Evolutionary conservation across 2,113 vertebrate species (phyloP), one percentile per base, ranked within the genome.

Genomic region (Phyllopteryx taeniolatus): DNA sequence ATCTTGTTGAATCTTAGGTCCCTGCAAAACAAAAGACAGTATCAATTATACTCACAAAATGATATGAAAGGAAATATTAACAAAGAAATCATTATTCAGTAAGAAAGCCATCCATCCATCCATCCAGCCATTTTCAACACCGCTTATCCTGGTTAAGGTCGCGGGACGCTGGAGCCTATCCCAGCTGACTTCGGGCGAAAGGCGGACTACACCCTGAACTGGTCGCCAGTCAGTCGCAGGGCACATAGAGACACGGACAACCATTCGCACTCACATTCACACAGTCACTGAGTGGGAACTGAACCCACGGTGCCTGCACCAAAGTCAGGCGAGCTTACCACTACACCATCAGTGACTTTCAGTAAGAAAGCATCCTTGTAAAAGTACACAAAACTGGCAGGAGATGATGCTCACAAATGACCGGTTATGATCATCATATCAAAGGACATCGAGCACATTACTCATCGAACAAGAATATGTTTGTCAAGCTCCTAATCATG

Each of bases 1-100:
- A 99, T 97, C 91, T 96, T 95, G 90, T 99, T 99, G 85, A 99
- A 99, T 78, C 98, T 95, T 77, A 99, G 88, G 76, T 99, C 97
- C 88, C 98, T 99, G 92, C 8, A 85, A 57, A 87, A 71, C 74
- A 87, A 65, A 75, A 81, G 4, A 67, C 81, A 54, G 72, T 0
- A 62, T 0, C 27, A 44, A 54, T 67, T 6, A 68, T 12, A 2
- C 63, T 43, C 43, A 57, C 20, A 1, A 42, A 43, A 49, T 27
- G 15, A 46, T 6, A 27, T n/a, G 0, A 60, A 39, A 14, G 0
- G 61, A 14, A 17, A 47, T 5, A 33, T 8, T 11, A 7, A 53
- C 4, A 8, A 46, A 27, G 9, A 47, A 31, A 31, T 11, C 35
- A 22, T 22, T 14, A 47, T 22, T 46, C 15, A 33, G 57, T 31